A percentile compares a stretch with the other conserved stretches of the same genome.
phyloP scores from a whole-genome alignment of 2,888 invertebrate genomes.

The Drosophila imparisetae region DNA sequence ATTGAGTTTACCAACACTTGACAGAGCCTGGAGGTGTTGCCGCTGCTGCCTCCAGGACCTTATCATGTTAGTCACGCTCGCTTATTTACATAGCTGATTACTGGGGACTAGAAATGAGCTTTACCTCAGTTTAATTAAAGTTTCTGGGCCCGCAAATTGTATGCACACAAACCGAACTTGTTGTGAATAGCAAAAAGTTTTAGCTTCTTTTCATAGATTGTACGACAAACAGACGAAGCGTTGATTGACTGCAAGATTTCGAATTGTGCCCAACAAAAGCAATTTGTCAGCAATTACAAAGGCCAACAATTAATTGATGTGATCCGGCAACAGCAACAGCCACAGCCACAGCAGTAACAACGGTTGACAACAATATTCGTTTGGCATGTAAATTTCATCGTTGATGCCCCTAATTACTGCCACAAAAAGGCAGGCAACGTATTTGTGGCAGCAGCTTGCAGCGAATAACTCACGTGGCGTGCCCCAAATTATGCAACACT shows the following conservation, averaged over 20 bases:
- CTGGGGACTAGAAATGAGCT: conserved; percentile 4
- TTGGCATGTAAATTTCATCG: conserved; percentile 27
- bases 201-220: conserved; percentile 55
- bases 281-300: conserved; percentile 58
- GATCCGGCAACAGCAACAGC: conserved; percentile 20
- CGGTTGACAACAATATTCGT: conserved; percentile 5
- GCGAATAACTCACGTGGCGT: conserved; percentile 45
- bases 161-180: conserved; percentile 10
- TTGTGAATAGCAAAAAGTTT: conserved; percentile 30
- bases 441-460: conserved; percentile 18
- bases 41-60: not conserved
- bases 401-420: not conserved
- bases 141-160: conserved; percentile 10
- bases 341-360: not conserved
- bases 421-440: conserved; percentile 5
- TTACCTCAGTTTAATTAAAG: conserved; percentile 53
- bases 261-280: conserved; percentile 33
- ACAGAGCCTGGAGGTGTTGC: not conserved
- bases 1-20: conserved; percentile 10
- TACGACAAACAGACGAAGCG: conserved; percentile 20
- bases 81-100: conserved; percentile 63
- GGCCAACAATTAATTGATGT: conserved; percentile 45
- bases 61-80: conserved; percentile 36
- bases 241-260: conserved; percentile 9
- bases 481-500: conserved; percentile 46